Evolutionary conservation across 1,140 invertebrate genomes (phyloP).

Genomic region (Anastatus disparis): DNA sequence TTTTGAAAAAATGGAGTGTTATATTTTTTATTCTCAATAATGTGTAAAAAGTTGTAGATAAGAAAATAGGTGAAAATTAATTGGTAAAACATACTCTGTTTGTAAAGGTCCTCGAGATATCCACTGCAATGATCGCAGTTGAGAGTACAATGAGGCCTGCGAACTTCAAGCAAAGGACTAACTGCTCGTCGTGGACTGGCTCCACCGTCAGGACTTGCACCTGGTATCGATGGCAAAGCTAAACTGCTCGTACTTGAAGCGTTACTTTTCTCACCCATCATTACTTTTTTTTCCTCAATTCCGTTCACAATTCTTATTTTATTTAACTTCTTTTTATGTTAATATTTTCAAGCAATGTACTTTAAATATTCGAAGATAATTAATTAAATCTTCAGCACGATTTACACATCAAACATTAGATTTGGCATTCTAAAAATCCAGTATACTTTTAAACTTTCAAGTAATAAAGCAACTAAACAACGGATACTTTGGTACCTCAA

Average conservation of each 20-base stretch:
- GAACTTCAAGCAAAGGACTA: slow-evolving; percentile 75
- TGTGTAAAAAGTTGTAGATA: no score
- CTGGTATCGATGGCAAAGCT: slow-evolving; percentile 54
- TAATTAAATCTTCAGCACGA: no score
- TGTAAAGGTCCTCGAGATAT: slow-evolving; percentile 76
- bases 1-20: no score
- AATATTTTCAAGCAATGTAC: not conserved
- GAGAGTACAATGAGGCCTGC: slow-evolving; percentile 77
- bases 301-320: not conserved
- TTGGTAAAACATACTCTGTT: slow-evolving; percentile 71
- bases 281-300: slow-evolving; percentile 8
- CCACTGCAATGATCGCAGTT: slow-evolving; percentile 77
- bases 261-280: slow-evolving; percentile 58
- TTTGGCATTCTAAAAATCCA: no score
- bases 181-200: slow-evolving; percentile 72
- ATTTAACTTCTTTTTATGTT: not conserved
- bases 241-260: slow-evolving; percentile 58
- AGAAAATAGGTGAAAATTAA: no score
- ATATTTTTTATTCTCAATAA: no score
- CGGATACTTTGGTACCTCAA: no score
- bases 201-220: slow-evolving; percentile 59
- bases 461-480: no score
- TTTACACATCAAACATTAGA: no score
- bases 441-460: no score
- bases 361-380: no score